These are phyloP conservation scores for Dicroscelio sp. DNA, from an alignment of 2,888 invertebrate genomes.

Conservation along the genomic window DNA sequence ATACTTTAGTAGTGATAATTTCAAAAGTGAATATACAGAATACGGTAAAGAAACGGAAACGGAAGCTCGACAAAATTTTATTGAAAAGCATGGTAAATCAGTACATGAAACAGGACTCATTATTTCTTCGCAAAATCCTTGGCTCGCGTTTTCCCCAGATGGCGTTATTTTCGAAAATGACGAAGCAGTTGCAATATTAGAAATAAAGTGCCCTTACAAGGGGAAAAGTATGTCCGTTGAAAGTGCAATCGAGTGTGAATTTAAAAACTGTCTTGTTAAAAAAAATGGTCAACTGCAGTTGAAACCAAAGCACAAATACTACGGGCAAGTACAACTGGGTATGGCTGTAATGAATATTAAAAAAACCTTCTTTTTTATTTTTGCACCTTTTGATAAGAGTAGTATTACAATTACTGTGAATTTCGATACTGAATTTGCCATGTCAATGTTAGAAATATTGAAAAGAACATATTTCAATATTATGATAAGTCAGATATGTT, in stretches of 20 bases:
- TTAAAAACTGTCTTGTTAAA: conserved; percentile 56
- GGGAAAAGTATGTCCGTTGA: conserved; percentile 74
- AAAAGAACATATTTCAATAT: conserved; percentile 74
- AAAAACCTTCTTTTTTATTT: conserved; percentile 27
- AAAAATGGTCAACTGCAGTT: not conserved
- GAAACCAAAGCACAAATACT: conserved; percentile 58
- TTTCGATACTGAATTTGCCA: conserved; percentile 3
- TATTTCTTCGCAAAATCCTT: conserved; percentile 80
- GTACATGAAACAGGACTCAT: conserved; percentile 82
- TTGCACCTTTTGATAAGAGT: conserved; percentile 20
- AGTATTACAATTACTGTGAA: not conserved
- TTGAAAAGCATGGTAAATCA: conserved; percentile 18
- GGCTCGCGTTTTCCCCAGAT: conserved; percentile 84
- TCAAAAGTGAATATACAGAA: conserved; percentile 72
- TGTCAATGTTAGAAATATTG: conserved; percentile 51
- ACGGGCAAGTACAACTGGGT: conserved; percentile 50
- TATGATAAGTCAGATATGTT: conserved; percentile 18
- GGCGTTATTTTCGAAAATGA: conserved; percentile 81
- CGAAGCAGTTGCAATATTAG: conserved; percentile 79
- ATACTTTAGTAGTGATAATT: conserved; percentile 64
- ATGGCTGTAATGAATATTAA: conserved; percentile 42
- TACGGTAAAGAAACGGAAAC: conserved; percentile 79
- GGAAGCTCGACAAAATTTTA: conserved; percentile 73
- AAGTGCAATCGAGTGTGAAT: conserved; percentile 50
- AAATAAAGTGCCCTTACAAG: conserved; percentile 85